phyloP scores from a whole-genome alignment of 2,888 invertebrate species.

The Napeogenes sylphis region DNA sequence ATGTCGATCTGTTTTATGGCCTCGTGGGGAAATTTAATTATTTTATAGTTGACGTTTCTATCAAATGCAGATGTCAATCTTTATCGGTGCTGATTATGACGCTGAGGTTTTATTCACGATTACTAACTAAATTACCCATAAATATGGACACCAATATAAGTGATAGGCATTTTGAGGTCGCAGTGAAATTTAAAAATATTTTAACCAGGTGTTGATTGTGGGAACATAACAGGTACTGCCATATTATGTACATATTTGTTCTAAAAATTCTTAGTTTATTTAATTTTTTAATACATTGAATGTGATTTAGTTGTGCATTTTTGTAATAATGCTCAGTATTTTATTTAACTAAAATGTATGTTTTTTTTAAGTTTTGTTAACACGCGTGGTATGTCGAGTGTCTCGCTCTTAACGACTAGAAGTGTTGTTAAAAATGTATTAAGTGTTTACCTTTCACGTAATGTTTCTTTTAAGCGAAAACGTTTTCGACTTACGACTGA shows the following conservation, averaged over 20 bases:
- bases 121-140: slow-evolving; percentile 17
- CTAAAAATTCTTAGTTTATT: too few relatives aligned
- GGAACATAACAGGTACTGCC: background rate
- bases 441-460: slow-evolving; percentile 30
- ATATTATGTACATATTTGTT: background rate
- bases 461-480: slow-evolving; percentile 22
- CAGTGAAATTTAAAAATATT: slow-evolving; percentile 8
- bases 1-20: slow-evolving; percentile 22
- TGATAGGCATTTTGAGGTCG: slow-evolving; percentile 9
- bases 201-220: too few relatives aligned
- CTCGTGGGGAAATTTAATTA: slow-evolving; percentile 4
- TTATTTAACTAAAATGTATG: too few relatives aligned
- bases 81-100: slow-evolving; percentile 16
- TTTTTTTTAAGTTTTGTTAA: too few relatives aligned
- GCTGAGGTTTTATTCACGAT: slow-evolving; percentile 14
- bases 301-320: too few relatives aligned
- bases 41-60: slow-evolving; percentile 7
- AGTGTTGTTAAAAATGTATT: slow-evolving; percentile 21
- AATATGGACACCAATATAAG: slow-evolving; percentile 16
- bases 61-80: slow-evolving; percentile 24
- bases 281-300: too few relatives aligned
- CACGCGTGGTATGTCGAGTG: slow-evolving; percentile 12
- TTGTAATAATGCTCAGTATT: too few relatives aligned
- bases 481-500: slow-evolving; percentile 23
- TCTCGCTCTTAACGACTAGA: slow-evolving; percentile 1